These are phyloP conservation scores for Mythimna vitellina DNA, from an alignment of 2,888 invertebrate genomes.

Conservation along the genomic window DNA sequence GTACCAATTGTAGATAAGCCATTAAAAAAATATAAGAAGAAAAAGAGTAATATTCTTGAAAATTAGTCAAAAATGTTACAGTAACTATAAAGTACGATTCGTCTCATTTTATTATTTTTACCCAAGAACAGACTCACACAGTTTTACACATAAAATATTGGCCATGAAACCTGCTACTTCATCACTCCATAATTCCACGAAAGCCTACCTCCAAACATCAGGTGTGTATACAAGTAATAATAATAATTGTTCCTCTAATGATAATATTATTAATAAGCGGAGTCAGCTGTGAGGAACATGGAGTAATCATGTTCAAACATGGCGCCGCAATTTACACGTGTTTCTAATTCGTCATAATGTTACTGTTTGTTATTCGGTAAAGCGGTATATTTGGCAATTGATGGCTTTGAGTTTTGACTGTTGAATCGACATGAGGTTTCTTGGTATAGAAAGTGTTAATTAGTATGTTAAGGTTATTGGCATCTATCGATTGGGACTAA, in stretches of 20 bases:
- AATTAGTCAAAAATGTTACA: no score
- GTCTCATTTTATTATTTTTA: background rate
- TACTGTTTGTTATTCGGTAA: conserved; percentile 17
- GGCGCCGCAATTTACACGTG: conserved; percentile 23
- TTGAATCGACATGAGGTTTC: background rate
- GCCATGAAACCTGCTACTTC: background rate
- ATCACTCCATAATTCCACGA: conserved; percentile 11
- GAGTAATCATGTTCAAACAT: conserved; percentile 54
- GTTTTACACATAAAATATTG: background rate
- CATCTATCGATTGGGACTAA: background rate
- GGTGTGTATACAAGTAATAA: conserved; percentile 29
- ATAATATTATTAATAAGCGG: conserved; percentile 51
- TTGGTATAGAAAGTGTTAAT: background rate
- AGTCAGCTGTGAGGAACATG: conserved; percentile 49
- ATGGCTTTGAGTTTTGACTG: background rate
- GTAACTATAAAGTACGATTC: background rate
- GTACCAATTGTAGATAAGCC: no score
- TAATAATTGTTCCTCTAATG: conserved; percentile 35
- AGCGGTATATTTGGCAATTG: background rate
- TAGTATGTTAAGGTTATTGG: background rate
- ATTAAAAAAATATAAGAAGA: no score
- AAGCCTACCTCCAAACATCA: conserved; percentile 17
- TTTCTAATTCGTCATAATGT: conserved; percentile 35
- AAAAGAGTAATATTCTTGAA: no score
- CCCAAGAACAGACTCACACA: background rate